Conservation (phyloP, 2,113 vertebrate species). For the Ammospiza nelsoni region DNA sequence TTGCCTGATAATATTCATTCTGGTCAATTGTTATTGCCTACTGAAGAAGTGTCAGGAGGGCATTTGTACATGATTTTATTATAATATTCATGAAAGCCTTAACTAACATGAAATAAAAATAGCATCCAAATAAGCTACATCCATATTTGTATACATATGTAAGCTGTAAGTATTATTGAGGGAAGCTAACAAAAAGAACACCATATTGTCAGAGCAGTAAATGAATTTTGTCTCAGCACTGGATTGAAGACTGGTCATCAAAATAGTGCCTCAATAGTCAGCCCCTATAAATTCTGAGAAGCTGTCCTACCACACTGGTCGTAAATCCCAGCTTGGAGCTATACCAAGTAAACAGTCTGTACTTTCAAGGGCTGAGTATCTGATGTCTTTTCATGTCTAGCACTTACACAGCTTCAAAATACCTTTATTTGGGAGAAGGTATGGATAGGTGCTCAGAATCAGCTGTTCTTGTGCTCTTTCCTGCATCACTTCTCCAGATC, state of each 20-base stretch:
- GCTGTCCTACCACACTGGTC: not conserved
- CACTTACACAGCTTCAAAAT: not conserved
- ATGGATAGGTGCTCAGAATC: not conserved
- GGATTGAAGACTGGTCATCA: not conserved
- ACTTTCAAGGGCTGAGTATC: not conserved
- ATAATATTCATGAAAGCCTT: not conserved
- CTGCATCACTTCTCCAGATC: not conserved
- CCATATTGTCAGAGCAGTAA: not conserved
- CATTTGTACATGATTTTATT: not conserved
- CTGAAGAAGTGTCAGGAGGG: not conserved
- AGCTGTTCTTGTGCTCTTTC: not conserved
- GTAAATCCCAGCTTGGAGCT: not conserved
- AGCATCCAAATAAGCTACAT: not conserved
- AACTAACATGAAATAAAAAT: constrained; percentile 18
- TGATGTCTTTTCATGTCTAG: not conserved
- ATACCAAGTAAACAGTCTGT: not conserved
- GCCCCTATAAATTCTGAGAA: not conserved
- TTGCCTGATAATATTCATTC: not conserved
- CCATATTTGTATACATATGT: not conserved
- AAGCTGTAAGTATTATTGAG: not conserved
- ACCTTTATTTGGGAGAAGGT: not conserved
- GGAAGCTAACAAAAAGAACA: not conserved
- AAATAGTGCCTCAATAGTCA: not conserved
- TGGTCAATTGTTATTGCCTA: constrained; percentile 4
- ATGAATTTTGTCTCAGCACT: not conserved